Conservation (phyloP, 64 coral and sea anemone genomes). For the Anthopleura sola region DNA sequence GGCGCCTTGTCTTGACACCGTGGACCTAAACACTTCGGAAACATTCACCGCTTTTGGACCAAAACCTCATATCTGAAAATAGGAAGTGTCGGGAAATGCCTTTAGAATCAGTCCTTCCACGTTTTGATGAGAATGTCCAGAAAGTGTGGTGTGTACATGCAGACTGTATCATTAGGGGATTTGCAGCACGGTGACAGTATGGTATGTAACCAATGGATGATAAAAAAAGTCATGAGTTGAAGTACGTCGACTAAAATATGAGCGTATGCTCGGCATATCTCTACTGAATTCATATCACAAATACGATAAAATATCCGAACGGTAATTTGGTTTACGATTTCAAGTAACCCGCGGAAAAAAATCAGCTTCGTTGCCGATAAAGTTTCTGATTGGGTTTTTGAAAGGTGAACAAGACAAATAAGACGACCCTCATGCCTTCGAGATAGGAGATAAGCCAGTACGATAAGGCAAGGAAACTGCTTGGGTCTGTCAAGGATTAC, state of each 20-base stretch:
- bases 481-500: not conserved
- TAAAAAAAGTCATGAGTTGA: not conserved
- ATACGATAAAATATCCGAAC: not conserved
- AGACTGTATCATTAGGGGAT: not conserved
- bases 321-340: slow-evolving; percentile 2
- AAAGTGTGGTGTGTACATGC: not conserved
- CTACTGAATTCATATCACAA: not conserved
- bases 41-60: not conserved
- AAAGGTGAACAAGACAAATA: slow-evolving; percentile 6
- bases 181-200: not conserved
- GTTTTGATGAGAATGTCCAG: not conserved
- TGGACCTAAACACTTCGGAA: not conserved
- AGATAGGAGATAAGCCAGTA: slow-evolving; percentile 8
- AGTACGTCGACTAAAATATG: not conserved
- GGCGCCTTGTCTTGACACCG: slow-evolving; percentile 8
- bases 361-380: slow-evolving; percentile 1
- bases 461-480: not conserved
- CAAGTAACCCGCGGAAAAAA: not conserved
- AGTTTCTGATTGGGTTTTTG: slow-evolving; percentile 7
- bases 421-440: not conserved
- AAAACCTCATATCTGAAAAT: slow-evolving; percentile 15
- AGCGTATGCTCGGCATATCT: not conserved
- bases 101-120: not conserved
- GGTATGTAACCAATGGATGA: not conserved
- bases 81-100: not conserved